Conservation (phyloP, 2,113 vertebrate species). For the Penelope pileata region DNA sequence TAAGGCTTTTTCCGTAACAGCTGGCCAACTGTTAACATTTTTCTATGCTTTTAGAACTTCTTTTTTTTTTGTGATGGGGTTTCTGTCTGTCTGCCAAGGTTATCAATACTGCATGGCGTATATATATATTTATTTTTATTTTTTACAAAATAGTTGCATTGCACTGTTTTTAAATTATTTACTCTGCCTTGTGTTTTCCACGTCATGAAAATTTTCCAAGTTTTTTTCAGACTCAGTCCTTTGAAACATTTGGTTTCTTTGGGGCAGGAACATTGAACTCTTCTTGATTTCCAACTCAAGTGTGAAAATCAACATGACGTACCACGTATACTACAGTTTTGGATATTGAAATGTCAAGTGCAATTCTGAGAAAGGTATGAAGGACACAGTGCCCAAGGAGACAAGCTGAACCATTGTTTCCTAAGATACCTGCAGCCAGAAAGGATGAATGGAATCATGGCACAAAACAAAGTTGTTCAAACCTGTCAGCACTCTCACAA, state of each 20-base stretch:
- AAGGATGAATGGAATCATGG: background rate
- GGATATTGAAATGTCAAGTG: conserved; percentile 19
- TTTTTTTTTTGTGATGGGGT: background rate
- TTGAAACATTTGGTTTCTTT: background rate
- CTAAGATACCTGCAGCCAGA: background rate
- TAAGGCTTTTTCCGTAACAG: background rate
- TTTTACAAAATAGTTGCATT: background rate
- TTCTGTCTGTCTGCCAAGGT: background rate
- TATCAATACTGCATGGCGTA: background rate
- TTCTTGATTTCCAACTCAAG: background rate
- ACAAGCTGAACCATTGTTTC: background rate
- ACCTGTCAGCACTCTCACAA: background rate
- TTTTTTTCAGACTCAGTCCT: background rate
- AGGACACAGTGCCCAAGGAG: background rate
- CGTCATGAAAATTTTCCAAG: background rate
- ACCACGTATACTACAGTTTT: background rate
- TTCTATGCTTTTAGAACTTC: background rate
- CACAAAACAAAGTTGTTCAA: conserved; percentile 2
- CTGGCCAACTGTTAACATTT: background rate
- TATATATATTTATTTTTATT: background rate
- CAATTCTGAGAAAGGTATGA: background rate
- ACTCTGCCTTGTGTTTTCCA: background rate
- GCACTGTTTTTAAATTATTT: background rate
- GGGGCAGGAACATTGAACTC: background rate
- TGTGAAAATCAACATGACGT: background rate